Conservation (phyloP, 2,888 invertebrate genomes). For the Malthinus seriepunctatus region DNA sequence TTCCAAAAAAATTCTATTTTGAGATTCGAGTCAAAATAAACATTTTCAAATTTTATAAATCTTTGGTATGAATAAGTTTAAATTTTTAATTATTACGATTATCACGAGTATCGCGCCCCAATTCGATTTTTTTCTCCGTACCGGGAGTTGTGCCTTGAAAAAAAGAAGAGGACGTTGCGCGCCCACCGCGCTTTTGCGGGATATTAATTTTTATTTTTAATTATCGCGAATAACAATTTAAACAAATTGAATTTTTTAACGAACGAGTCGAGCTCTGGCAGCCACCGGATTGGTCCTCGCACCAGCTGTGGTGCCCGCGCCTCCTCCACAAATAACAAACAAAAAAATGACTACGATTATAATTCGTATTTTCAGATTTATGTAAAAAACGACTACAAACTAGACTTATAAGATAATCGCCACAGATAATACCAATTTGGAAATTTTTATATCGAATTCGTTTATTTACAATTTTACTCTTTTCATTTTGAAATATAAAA, state of each 20-base stretch:
- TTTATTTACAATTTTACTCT: constrained; percentile 32
- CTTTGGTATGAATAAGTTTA: neutral
- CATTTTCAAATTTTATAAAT: too few relatives aligned
- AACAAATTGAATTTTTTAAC: constrained; percentile 13
- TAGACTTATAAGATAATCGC: constrained; percentile 50
- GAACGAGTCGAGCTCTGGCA: constrained; percentile 39
- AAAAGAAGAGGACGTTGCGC: constrained; percentile 27
- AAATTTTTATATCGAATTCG: constrained; percentile 36
- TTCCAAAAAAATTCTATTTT: too few relatives aligned
- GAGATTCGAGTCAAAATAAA: too few relatives aligned
- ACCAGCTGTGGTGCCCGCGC: constrained; percentile 51
- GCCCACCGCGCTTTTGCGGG: constrained; percentile 30
- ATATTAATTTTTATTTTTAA: constrained; percentile 6
- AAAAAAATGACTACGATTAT: constrained; percentile 42
- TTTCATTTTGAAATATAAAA: constrained; percentile 21
- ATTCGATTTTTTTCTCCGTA: constrained; percentile 3
- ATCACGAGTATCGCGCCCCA: too few relatives aligned
- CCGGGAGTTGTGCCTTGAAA: constrained; percentile 16
- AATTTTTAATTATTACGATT: neutral
- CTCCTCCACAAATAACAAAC: constrained; percentile 41
- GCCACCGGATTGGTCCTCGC: constrained; percentile 53
- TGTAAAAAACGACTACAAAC: constrained; percentile 52
- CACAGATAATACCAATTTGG: constrained; percentile 47
- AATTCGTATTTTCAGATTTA: constrained; percentile 45
- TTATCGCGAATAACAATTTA: constrained; percentile 5